phyloP scores from a whole-genome alignment of 2,888 invertebrate genomes.

The Dichetophora obliterata region DNA sequence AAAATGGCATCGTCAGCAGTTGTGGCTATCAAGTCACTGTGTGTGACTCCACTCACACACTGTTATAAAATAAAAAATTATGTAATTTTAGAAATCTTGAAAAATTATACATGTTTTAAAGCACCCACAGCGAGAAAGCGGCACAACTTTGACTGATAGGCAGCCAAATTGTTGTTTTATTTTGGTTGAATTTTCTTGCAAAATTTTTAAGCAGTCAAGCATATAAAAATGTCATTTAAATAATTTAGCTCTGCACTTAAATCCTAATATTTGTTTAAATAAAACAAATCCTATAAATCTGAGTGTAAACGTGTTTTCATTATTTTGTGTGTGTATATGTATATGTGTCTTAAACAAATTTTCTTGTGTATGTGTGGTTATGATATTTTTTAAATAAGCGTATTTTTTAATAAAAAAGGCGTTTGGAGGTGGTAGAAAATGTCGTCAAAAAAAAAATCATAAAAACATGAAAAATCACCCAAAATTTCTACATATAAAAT shows the following conservation, averaged over 20 bases:
- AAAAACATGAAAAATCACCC: too few relatives aligned
- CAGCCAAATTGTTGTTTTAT: not conserved
- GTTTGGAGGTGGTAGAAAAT: too few relatives aligned
- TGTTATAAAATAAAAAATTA: not conserved
- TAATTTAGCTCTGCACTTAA: constrained; percentile 2
- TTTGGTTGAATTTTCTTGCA: not conserved
- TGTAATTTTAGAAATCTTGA: constrained; percentile 17
- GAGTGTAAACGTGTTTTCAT: not conserved
- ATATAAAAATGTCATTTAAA: constrained; percentile 17
- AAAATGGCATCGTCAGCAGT: constrained; percentile 24
- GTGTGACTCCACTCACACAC: not conserved
- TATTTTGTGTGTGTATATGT: too few relatives aligned
- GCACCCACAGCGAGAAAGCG: not conserved
- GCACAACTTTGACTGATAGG: not conserved
- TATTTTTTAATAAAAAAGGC: too few relatives aligned
- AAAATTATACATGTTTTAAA: constrained; percentile 15
- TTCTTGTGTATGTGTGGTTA: too few relatives aligned
- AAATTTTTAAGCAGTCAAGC: not conserved
- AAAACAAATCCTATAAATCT: constrained; percentile 5
- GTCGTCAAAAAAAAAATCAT: too few relatives aligned
- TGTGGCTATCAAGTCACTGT: not conserved
- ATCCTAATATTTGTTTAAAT: constrained; percentile 16
- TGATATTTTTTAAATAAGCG: too few relatives aligned
- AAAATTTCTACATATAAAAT: too few relatives aligned
- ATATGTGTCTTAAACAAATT: too few relatives aligned